phyloP scores from a whole-genome alignment of 2,113 vertebrate species.

The Anguilla japonica region DNA sequence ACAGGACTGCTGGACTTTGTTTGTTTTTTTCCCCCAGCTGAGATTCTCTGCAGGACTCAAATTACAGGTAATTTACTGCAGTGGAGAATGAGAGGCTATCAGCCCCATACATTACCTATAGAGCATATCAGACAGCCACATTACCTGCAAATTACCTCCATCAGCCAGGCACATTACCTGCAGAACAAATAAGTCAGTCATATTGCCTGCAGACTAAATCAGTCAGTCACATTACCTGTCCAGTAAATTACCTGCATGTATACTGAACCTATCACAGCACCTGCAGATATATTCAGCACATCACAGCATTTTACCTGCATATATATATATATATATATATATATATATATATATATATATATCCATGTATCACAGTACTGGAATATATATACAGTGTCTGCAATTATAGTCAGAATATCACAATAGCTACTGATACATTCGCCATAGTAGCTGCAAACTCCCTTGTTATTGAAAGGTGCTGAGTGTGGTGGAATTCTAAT shows the following conservation, averaged over 20 bases:
- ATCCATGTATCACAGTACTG: neutral
- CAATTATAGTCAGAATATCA: neutral
- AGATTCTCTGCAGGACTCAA: neutral
- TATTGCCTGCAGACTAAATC: neutral
- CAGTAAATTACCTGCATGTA: neutral
- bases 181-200: neutral
- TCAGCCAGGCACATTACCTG: conserved; percentile 6
- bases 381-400: neutral
- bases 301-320: neutral
- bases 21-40: neutral
- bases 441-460: neutral
- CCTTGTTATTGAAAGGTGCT: conserved; percentile 15
- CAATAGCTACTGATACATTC: too few relatives aligned
- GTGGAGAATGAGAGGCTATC: neutral
- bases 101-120: neutral
- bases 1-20: neutral
- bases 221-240: neutral
- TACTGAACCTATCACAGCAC: neutral
- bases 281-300: neutral
- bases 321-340: neutral
- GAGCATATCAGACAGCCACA: neutral
- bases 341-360: neutral
- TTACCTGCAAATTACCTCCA: neutral
- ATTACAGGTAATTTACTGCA: neutral
- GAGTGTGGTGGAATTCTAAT: conserved; percentile 55